Evolutionary conservation across 1,140 invertebrate species (phyloP), one percentile per base, ranked within the genome.

Genomic region (Saccostrea cuccullata): DNA sequence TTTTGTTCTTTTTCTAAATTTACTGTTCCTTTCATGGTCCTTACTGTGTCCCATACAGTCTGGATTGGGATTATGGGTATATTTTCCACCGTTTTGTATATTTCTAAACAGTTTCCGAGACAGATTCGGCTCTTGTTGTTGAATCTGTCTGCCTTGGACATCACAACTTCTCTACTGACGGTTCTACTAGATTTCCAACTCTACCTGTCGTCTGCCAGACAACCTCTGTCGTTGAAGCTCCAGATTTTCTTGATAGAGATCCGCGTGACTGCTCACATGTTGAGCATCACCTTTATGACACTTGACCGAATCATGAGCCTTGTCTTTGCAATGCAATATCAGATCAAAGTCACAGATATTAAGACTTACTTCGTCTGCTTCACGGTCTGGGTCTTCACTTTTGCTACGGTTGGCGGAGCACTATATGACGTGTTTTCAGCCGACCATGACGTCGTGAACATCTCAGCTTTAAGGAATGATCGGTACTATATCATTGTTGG

Each of bases 81-180:
- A 11, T 26, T 77, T 23, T 36, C 11, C 30, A 77, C 70, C 12
- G 26, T 77, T 26, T 15, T 77, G 30, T 77, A 77, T 26, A 26
- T 77, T 15, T 77, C 70, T 23, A 77, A 77, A 30, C 70, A 77
- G 70, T 77, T 77, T 77, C 70, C 70, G 26, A 77, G 70, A 77
- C 70, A 77, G 15, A 77, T 36, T 26, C 70, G 70, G 12, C 26
- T 77, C 26, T 36, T 77, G 70, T 26, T 77, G 4, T 26, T 77
- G 15, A 77, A 77, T 30, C 30, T 77, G 23, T 30, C 23, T 77
- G 26, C 26, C 11, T 5, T 77, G 30, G 70, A 77, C 70, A 77
- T 77, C 11, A 36, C 15, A 11, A 77, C 23, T 77, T 30, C 70
- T 13, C 13, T 77, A 26, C 15, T 36, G 11, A 77, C 70, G 13